phyloP scores from a whole-genome alignment of 2,888 invertebrate species.

The Chrysolina americana region DNA sequence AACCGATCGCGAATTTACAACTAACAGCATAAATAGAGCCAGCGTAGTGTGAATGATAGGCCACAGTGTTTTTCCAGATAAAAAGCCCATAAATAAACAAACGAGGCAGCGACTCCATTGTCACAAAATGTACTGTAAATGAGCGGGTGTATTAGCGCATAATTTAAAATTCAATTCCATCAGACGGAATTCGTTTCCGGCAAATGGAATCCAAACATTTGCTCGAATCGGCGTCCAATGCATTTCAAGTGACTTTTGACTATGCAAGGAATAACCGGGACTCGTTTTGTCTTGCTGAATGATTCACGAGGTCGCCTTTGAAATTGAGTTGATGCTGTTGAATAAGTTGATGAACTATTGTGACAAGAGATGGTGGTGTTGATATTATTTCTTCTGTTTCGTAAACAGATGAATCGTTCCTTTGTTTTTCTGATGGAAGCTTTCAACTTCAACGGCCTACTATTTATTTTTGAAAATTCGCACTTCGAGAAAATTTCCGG shows the following conservation, averaged over 20 bases:
- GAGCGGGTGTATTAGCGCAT: conserved; percentile 39
- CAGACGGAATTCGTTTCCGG: conserved; percentile 48
- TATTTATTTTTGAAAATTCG: no score
- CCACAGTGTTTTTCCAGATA: conserved; percentile 12
- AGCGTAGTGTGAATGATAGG: conserved; percentile 14
- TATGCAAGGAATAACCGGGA: conserved; percentile 14
- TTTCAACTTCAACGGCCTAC: not conserved
- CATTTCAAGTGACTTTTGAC: conserved; percentile 46
- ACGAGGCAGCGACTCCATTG: conserved; percentile 34
- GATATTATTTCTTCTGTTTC: not conserved
- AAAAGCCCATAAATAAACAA: conserved; percentile 36
- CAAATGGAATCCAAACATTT: conserved; percentile 59
- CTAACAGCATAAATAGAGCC: conserved; percentile 11
- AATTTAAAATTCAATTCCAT: conserved; percentile 57
- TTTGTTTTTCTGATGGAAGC: not conserved
- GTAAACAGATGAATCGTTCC: not conserved
- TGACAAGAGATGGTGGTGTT: not conserved
- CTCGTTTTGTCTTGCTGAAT: conserved; percentile 19
- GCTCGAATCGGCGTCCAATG: conserved; percentile 51
- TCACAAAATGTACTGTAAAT: conserved; percentile 33
- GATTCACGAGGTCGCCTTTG: conserved; percentile 1
- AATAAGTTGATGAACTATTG: conserved; percentile 13
- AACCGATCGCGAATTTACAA: not conserved
- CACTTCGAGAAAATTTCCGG: no score
- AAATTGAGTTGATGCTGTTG: not conserved